phyloP scores from a whole-genome alignment of 2,797 vertebrate genomes.

The Danio tinwini region DNA sequence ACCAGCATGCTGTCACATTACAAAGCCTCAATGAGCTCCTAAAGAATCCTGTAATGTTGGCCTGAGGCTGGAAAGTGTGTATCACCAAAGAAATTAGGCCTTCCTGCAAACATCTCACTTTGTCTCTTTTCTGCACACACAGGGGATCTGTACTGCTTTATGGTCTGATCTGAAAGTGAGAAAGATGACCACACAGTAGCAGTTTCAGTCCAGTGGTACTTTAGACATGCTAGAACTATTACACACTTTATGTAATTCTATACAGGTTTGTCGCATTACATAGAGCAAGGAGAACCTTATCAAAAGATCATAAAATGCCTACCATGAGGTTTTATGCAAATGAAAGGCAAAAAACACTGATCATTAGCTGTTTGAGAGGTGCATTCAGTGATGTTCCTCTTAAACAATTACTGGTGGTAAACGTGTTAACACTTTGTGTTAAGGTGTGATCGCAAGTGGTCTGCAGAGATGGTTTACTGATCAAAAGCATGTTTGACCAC shows the following conservation, averaged over 20 bases:
- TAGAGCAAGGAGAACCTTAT: not conserved
- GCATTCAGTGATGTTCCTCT: not conserved
- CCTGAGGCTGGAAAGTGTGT: slow-evolving; percentile 42
- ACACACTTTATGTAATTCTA: not conserved
- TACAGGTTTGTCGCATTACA: not conserved
- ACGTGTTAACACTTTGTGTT: no score
- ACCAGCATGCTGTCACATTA: not conserved
- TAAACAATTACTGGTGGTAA: no score
- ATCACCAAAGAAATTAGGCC: slow-evolving; percentile 24
- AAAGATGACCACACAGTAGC: not conserved
- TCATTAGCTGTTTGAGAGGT: not conserved
- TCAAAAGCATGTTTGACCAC: no score
- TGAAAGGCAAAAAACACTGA: not conserved
- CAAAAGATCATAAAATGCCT: not conserved
- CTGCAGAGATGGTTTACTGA: no score
- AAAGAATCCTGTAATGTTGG: not conserved
- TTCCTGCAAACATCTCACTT: not conserved
- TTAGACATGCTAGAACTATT: not conserved
- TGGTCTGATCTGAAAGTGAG: not conserved
- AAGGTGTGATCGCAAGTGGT: no score
- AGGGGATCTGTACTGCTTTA: slow-evolving; percentile 22
- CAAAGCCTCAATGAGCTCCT: not conserved
- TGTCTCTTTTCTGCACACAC: not conserved
- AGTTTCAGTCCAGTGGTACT: not conserved
- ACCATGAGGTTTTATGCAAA: no score